phyloP scores from a whole-genome alignment of 2,797 vertebrate species.

The Peromyscus melanophrys region DNA sequence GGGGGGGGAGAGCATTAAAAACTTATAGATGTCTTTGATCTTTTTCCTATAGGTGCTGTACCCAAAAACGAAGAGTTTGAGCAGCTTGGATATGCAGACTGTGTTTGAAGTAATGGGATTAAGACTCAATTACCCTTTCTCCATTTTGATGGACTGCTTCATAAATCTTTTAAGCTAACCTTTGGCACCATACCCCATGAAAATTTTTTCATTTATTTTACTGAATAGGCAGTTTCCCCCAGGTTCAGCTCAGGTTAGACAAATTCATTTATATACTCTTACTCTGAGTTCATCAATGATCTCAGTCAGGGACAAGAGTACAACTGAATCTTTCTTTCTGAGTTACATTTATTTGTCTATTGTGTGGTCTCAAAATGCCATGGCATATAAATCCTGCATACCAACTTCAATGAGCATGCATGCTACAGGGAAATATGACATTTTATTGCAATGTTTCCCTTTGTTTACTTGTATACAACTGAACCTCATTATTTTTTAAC shows the following conservation, averaged over 20 bases:
- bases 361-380: conserved; percentile 51
- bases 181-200: conserved; percentile 23
- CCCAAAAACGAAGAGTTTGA: neutral
- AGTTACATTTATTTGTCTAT: neutral
- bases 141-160: conserved; percentile 49
- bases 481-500: neutral
- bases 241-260: conserved; percentile 56
- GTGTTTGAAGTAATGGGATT: conserved; percentile 58
- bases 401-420: neutral
- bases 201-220: conserved; percentile 65
- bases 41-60: conserved; percentile 8
- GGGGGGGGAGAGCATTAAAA: conserved; percentile 6
- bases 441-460: neutral
- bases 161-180: conserved; percentile 63
- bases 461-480: neutral
- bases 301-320: conserved; percentile 27
- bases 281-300: conserved; percentile 54
- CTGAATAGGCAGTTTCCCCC: conserved; percentile 42
- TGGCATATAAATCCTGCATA: neutral
- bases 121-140: conserved; percentile 51
- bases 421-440: neutral
- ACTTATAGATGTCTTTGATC: conserved; percentile 26
- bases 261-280: conserved; percentile 60
- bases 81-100: neutral
- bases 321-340: conserved; percentile 34